Conservation (phyloP, 2,888 invertebrate species). For the Tribolium freemani region DNA sequence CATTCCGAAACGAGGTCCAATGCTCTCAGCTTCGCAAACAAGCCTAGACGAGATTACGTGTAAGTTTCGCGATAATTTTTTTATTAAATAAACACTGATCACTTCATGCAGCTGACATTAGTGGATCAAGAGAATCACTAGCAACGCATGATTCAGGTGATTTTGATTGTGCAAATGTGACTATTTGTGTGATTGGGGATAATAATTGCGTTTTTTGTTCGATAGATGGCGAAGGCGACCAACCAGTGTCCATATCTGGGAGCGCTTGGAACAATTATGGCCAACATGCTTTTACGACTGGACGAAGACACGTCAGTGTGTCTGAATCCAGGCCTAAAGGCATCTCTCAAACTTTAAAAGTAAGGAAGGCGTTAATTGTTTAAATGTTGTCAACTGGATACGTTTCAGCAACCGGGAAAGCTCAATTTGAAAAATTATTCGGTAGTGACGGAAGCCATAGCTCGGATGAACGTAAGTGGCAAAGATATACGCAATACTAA, state of each 20-base stretch:
- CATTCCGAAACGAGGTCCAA: constrained; percentile 68
- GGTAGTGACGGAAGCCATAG: constrained; percentile 88
- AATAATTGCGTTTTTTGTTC: constrained; percentile 29
- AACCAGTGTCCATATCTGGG: constrained; percentile 65
- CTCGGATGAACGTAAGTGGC: constrained; percentile 77
- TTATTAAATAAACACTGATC: constrained; percentile 20
- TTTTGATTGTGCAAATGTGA: constrained; percentile 47
- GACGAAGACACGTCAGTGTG: constrained; percentile 73
- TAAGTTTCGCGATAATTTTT: constrained; percentile 62
- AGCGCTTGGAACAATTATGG: constrained; percentile 76
- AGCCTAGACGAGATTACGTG: constrained; percentile 78
- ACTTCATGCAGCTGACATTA: constrained; percentile 76
- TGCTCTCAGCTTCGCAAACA: constrained; percentile 73
- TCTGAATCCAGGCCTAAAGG: constrained; percentile 78
- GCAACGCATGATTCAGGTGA: constrained; percentile 87
- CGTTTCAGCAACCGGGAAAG: constrained; percentile 85
- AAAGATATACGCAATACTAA: constrained; percentile 69
- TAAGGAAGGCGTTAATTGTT: constrained; percentile 51
- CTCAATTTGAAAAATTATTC: constrained; percentile 91
- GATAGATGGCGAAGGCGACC: constrained; percentile 64
- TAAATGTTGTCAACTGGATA: too few relatives aligned
- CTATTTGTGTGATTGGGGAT: constrained; percentile 13
- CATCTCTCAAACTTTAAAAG: constrained; percentile 78
- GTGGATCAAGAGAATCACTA: constrained; percentile 85
- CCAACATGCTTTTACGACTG: constrained; percentile 80